Conservation (phyloP, 2,797 vertebrate species). For the Amblyraja radiata region DNA sequence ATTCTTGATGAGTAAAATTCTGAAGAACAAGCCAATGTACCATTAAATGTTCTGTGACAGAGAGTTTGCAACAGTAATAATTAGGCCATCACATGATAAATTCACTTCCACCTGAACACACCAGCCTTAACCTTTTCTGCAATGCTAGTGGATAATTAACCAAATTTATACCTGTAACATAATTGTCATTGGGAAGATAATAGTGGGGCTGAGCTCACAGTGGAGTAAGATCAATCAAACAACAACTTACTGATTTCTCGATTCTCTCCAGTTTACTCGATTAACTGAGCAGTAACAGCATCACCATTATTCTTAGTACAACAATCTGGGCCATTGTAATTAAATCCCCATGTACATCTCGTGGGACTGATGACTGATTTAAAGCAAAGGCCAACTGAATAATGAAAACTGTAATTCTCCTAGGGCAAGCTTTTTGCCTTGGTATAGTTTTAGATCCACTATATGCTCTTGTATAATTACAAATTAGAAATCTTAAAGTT, state of each 20-base stretch:
- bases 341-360: neutral
- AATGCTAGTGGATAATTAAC: neutral
- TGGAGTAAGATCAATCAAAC: neutral
- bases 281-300: neutral
- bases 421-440: neutral
- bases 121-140: no score
- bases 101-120: neutral
- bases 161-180: no score
- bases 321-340: neutral
- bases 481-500: neutral
- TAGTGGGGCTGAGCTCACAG: neutral
- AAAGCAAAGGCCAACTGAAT: neutral
- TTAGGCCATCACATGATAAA: neutral
- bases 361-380: neutral
- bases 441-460: neutral
- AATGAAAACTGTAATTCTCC: neutral
- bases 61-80: neutral
- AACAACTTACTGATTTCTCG: neutral
- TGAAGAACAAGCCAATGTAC: neutral
- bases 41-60: neutral
- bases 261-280: neutral
- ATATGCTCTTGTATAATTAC: neutral
- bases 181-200: neutral
- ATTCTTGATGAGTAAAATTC: neutral
- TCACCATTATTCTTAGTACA: neutral